phyloP scores from a whole-genome alignment of 23 tunicate genomes.

The Halocynthia aurantium region DNA sequence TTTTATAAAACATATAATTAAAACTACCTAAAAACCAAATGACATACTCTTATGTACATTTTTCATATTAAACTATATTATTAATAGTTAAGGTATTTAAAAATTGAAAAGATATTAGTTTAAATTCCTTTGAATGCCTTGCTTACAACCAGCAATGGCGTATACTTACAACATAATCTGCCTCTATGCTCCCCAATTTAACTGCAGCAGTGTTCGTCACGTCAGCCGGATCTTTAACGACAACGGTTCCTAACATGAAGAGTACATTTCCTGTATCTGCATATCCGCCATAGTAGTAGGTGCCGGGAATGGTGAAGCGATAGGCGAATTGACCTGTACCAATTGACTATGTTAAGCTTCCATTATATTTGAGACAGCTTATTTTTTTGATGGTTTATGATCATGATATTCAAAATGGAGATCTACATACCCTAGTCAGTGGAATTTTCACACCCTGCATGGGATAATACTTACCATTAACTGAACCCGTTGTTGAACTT shows the following conservation, averaged over 20 bases:
- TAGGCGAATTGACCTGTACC: constrained; percentile 25
- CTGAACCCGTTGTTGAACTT: constrained; percentile 2
- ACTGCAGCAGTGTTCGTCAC: background rate
- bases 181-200: background rate
- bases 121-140: too few species aligned
- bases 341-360: too few species aligned
- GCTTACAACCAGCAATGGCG: too few species aligned
- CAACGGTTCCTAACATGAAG: constrained; percentile 48
- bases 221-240: constrained; percentile 19
- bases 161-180: background rate
- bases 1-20: too few species aligned
- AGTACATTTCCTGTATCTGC: constrained; percentile 21
- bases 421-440: background rate
- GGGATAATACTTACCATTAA: background rate
- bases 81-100: too few species aligned
- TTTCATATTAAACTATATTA: too few species aligned
- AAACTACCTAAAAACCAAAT: too few species aligned
- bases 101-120: too few species aligned
- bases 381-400: background rate
- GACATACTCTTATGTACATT: too few species aligned
- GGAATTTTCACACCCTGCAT: background rate
- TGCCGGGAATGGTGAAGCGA: constrained; percentile 38
- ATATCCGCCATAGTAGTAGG: constrained; percentile 29
- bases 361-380: background rate
- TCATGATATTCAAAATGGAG: background rate